Conservation (phyloP, 2,888 invertebrate genomes). For the Flexamia atlantica region DNA sequence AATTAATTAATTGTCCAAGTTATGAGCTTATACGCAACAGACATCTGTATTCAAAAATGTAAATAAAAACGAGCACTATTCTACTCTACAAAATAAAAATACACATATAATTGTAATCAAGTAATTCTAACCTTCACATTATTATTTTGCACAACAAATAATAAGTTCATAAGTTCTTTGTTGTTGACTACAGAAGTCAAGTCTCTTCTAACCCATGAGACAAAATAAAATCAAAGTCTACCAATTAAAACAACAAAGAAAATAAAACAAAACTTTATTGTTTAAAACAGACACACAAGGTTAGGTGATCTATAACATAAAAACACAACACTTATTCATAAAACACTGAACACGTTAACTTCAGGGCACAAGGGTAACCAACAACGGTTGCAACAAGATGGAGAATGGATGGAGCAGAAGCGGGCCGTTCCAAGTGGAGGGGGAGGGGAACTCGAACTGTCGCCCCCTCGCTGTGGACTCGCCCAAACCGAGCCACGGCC, state of each 20-base stretch:
- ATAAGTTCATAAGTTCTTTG: constrained; percentile 17
- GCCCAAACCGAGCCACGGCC: constrained; percentile 1
- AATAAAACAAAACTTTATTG: constrained; percentile 9
- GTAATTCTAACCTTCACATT: constrained; percentile 5
- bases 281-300: constrained; percentile 28
- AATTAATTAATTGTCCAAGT: no score
- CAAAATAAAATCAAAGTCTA: constrained; percentile 31
- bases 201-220: constrained; percentile 18
- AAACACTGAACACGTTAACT: constrained; percentile 14
- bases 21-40: no score
- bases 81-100: constrained; percentile 10
- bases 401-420: neutral
- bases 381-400: constrained; percentile 13
- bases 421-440: constrained; percentile 20
- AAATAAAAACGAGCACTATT: neutral
- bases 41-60: no score
- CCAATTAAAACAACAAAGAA: constrained; percentile 22
- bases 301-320: neutral
- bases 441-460: neutral
- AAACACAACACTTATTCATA: constrained; percentile 17
- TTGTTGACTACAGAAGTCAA: constrained; percentile 5
- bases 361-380: neutral
- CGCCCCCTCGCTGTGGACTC: constrained; percentile 13
- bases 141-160: neutral
- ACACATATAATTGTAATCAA: constrained; percentile 6